Conservation (phyloP, 1,140 invertebrate genomes). For the Antheraea pernyi region DNA sequence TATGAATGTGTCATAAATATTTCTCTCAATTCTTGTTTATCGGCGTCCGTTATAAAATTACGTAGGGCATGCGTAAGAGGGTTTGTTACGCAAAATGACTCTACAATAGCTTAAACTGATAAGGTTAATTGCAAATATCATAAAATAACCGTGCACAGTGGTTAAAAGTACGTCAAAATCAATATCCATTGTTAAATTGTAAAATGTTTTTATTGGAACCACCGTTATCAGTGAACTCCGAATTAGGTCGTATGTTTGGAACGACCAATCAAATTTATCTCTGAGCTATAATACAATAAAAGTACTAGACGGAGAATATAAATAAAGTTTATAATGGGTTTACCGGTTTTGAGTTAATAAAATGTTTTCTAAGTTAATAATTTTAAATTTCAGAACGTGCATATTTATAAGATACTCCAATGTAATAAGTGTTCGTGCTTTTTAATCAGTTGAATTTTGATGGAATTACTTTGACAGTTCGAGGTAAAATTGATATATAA, state of each 20-base stretch:
- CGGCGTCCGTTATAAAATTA: no score
- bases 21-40: no score
- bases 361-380: background rate
- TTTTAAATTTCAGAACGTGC: background rate
- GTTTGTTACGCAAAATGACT: background rate
- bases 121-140: conserved; percentile 8
- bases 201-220: conserved; percentile 6
- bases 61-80: no score
- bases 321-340: background rate
- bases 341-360: background rate
- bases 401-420: background rate
- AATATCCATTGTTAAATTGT: background rate
- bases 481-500: no score
- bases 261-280: no score
- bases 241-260: conserved; percentile 11
- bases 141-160: conserved; percentile 14
- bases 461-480: no score
- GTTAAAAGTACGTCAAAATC: conserved; percentile 16
- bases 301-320: background rate
- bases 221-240: conserved; percentile 19
- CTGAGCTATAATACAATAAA: no score
- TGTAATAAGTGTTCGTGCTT: no score
- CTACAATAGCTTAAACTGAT: conserved; percentile 5
- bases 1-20: no score
- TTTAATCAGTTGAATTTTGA: no score